Conservation (phyloP, 1,140 invertebrate genomes). For the Leptopilina boulardi region DNA sequence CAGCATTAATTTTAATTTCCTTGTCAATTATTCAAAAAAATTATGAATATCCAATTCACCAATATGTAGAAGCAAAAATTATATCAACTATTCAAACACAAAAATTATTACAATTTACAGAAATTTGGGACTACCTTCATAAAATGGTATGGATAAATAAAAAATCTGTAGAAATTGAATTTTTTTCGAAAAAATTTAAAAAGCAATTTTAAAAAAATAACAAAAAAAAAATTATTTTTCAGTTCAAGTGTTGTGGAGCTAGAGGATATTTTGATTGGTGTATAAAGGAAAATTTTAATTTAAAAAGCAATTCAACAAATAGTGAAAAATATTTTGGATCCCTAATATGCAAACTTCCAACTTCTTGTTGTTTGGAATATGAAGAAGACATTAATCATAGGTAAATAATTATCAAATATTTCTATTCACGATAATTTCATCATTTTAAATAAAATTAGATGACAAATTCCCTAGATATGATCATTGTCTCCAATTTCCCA, state of each 20-base stretch:
- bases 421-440: neutral
- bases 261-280: neutral
- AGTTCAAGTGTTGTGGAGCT: neutral
- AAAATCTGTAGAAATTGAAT: too few species aligned
- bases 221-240: neutral
- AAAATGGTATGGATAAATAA: neutral
- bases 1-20: neutral
- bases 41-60: neutral
- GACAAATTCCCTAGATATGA: too few species aligned
- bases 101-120: too few species aligned
- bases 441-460: neutral
- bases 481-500: neutral
- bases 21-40: neutral
- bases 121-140: neutral
- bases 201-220: neutral
- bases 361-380: neutral
- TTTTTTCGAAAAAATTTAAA: neutral
- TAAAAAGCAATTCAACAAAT: neutral
- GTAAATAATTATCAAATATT: neutral
- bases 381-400: neutral
- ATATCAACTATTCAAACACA: neutral
- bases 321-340: neutral
- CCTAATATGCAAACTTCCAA: neutral
- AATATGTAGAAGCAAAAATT: neutral
- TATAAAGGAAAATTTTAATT: neutral